Percentiles rank a stretch among this genome's conserved stretches.
Conservation (phyloP, 2,888 invertebrate species). For the Pachliopta kotzebuea region DNA sequence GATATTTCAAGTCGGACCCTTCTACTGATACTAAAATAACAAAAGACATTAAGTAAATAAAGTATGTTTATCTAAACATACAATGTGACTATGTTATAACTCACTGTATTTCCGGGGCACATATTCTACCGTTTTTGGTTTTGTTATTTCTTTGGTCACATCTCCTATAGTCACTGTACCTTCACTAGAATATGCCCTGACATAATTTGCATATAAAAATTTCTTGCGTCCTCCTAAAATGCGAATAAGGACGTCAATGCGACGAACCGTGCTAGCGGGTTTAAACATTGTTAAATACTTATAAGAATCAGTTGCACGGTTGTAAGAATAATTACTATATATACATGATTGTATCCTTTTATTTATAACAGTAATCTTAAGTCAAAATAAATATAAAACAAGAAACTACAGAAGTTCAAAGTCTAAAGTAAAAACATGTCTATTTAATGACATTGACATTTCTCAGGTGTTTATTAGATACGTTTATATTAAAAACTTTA, state of each 20-base stretch:
- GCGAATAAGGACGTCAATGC: slow-evolving; percentile 75
- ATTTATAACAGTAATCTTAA: slow-evolving; percentile 33
- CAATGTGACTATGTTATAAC: slow-evolving; percentile 48
- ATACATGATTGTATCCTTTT: slow-evolving; percentile 33
- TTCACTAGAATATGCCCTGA: slow-evolving; percentile 68
- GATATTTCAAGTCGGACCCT: slow-evolving; percentile 75
- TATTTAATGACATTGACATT: slow-evolving; percentile 34
- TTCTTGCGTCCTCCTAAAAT: slow-evolving; percentile 66
- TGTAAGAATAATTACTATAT: slow-evolving; percentile 28
- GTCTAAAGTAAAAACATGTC: slow-evolving; percentile 47
- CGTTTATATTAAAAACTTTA: slow-evolving; percentile 4
- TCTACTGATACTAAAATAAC: slow-evolving; percentile 60
- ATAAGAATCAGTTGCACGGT: slow-evolving; percentile 3
- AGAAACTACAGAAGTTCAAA: slow-evolving; percentile 57
- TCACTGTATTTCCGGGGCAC: slow-evolving; percentile 93
- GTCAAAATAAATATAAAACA: slow-evolving; percentile 38
- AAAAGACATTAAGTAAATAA: slow-evolving; percentile 14
- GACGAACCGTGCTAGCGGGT: slow-evolving; percentile 63
- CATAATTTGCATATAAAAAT: slow-evolving; percentile 58
- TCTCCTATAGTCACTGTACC: slow-evolving; percentile 87
- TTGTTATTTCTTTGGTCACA: slow-evolving; percentile 81
- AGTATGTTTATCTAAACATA: background rate
- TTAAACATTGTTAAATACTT: slow-evolving; percentile 52
- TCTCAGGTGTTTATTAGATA: slow-evolving; percentile 36
- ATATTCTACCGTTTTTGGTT: slow-evolving; percentile 86